Evolutionary conservation across 37 sponge, comb jelly and placozoan genomes (phyloP).

Genomic region (Ianthella basta): DNA sequence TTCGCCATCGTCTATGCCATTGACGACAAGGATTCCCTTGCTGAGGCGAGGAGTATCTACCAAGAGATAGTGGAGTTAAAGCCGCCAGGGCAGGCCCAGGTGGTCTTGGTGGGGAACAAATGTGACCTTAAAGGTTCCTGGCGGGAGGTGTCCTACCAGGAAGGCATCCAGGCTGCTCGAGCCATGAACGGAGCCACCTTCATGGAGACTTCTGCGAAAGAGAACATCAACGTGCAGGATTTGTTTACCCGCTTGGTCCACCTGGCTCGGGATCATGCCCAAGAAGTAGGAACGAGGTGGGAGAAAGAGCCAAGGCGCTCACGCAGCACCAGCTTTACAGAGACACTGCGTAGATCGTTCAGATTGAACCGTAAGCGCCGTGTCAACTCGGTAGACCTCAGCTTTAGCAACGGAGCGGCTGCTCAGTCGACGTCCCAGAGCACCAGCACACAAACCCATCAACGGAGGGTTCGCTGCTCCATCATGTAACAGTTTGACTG

Average conservation of each 20-base stretch:
- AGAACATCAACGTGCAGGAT: slow-evolving; percentile 64
- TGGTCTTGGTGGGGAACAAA: slow-evolving; percentile 81
- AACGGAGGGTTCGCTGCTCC: not conserved
- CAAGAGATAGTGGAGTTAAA: slow-evolving; percentile 51
- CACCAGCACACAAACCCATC: not conserved
- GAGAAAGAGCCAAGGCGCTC: not conserved
- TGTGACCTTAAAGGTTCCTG: slow-evolving; percentile 56
- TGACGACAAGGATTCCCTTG: slow-evolving; percentile 73
- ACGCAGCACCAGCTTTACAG: not conserved
- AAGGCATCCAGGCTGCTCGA: slow-evolving; percentile 64
- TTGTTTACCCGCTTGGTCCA: slow-evolving; percentile 67
- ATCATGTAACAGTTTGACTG: not conserved
- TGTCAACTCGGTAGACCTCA: slow-evolving; percentile 29
- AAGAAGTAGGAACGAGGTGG: not conserved
- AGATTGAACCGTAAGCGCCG: slow-evolving; percentile 33
- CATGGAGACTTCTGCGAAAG: slow-evolving; percentile 86
- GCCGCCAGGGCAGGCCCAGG: slow-evolving; percentile 40
- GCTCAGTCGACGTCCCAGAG: not conserved
- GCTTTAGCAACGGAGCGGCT: not conserved
- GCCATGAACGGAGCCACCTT: slow-evolving; percentile 64
- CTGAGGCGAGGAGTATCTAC: slow-evolving; percentile 71
- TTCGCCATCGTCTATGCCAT: slow-evolving; percentile 83
- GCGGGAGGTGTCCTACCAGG: slow-evolving; percentile 57
- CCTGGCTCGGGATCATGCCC: slow-evolving; percentile 18
- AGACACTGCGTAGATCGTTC: slow-evolving; percentile 39